A percentile compares a stretch with the other conserved stretches of the same genome.
phyloP scores from a whole-genome alignment of 2,113 vertebrate species.

The Elachura formosa region DNA sequence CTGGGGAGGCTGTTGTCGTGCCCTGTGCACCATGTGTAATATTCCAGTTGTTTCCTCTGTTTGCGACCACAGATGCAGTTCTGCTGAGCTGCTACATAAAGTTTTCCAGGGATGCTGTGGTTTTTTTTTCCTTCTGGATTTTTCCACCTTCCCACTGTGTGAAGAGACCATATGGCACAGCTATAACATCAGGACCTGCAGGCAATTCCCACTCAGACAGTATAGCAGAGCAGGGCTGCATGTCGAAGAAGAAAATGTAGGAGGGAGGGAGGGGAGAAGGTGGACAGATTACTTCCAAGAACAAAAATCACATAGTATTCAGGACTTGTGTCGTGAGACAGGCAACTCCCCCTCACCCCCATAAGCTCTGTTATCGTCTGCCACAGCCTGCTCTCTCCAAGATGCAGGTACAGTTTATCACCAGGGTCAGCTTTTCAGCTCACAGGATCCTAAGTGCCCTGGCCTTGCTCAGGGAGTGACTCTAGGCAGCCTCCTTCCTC shows the following conservation, averaged over 20 bases:
- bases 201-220: slow-evolving; percentile 13
- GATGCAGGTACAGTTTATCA: not conserved
- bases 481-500: not conserved
- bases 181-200: slow-evolving; percentile 11
- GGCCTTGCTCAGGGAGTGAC: no score
- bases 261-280: not conserved
- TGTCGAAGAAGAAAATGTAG: not conserved
- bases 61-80: slow-evolving; percentile 38
- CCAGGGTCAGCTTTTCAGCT: not conserved
- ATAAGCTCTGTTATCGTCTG: rapidly evolving
- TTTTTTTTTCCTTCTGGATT: slow-evolving; percentile 23
- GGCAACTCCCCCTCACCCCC: not conserved
- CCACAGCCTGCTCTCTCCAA: not conserved
- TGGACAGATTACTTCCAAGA: not conserved
- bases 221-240: not conserved
- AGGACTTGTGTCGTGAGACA: not conserved
- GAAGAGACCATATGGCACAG: slow-evolving; percentile 7
- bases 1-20: not conserved
- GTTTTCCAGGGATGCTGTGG: slow-evolving; percentile 7
- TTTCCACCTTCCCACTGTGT: slow-evolving; percentile 21
- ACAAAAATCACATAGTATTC: not conserved
- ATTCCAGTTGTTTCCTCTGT: slow-evolving; percentile 40
- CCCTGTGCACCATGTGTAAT: not conserved
- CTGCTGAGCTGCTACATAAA: slow-evolving; percentile 17
- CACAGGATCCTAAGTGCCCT: not conserved